Base-by-base conservation (phyloP, 2,797 vertebrate genomes). In the Manis crassicaudata region DNA sequence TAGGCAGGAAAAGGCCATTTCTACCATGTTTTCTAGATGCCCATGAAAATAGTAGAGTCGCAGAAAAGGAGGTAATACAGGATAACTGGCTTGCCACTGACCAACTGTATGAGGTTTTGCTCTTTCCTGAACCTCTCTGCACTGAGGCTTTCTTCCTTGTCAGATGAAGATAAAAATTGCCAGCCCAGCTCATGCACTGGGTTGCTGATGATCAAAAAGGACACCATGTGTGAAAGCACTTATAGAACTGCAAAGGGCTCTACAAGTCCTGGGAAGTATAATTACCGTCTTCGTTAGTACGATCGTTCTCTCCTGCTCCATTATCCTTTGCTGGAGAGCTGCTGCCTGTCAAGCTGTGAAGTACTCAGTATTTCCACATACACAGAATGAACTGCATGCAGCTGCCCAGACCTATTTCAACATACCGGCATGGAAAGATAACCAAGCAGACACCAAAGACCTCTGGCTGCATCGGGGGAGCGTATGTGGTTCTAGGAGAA, bases 261-360 rank as follows among this genome's bases (percentile, higher is more conserved):
- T 37, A 23, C 63, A 43, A 94, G 89, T 67, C 95, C 94, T 90
- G 70, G 63, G 35, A 43, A 67, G 95, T 2, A 9, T 82, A 83
- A 96, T 97, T 84, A 90, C 8, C 2, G 16, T 93, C 90, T 85
- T 96, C 56, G 16, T 96, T 85, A 94, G 72, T 20, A n/a, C 0
- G 11, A 63, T 93, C 93, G 29, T 72, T 82, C 96, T 94, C 96
- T 93, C 56, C 7, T 6, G 37, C 72, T 94, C 87, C 88, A 90
- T 97, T 90, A 95, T 80, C 79, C 94, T 93, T 82, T 5, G 37
- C 95, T 96, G 84, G 88, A 97, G 95, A 95, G 95, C 87, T 52
- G 95, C 87, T 52, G 72, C 95, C 93, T 56, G 29, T 82, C 18
- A 16, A 76, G n/a, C 72, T 32, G 6, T 92, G 96, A 97, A 96